Percentiles rank a stretch among this genome's conserved stretches.
Conservation (phyloP, 2,797 vertebrate species). For the Lophius americanus region DNA sequence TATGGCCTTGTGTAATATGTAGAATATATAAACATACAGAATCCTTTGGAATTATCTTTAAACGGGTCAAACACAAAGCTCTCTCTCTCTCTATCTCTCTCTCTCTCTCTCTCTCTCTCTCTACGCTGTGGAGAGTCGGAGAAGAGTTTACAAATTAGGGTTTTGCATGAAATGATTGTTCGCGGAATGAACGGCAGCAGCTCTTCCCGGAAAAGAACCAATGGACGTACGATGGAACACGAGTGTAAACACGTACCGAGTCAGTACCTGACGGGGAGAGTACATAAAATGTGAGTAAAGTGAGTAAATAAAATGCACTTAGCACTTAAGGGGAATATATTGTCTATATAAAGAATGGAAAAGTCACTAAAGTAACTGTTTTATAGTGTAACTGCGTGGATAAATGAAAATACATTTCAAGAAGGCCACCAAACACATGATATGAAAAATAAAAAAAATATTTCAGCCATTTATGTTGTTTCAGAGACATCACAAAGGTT, state of each 20-base stretch:
- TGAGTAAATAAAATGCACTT: slow-evolving; percentile 27
- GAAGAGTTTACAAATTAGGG: not conserved
- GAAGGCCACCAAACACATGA: slow-evolving; percentile 9
- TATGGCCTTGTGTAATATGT: slow-evolving; percentile 9
- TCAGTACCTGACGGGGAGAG: slow-evolving; percentile 6
- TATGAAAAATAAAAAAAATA: slow-evolving; percentile 53
- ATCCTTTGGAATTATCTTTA: not conserved
- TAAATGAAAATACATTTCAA: slow-evolving; percentile 10
- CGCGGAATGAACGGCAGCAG: slow-evolving; percentile 1
- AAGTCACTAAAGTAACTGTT: not conserved
- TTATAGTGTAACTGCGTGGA: slow-evolving; percentile 8
- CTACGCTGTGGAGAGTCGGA: not conserved
- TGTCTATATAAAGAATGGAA: not conserved
- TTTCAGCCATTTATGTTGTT: not conserved
- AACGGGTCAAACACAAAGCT: too few relatives aligned
- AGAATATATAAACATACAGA: too few relatives aligned
- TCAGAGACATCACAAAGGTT: slow-evolving; percentile 24
- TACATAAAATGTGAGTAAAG: slow-evolving; percentile 15
- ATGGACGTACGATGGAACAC: not conserved
- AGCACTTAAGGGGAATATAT: slow-evolving; percentile 1
- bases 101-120: too few relatives aligned
- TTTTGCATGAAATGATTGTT: slow-evolving; percentile 9
- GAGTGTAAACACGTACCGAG: slow-evolving; percentile 1
- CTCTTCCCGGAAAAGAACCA: not conserved
- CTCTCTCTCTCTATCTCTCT: too few relatives aligned